Conservation (phyloP, 2,113 vertebrate genomes). For the Pagrus major region DNA sequence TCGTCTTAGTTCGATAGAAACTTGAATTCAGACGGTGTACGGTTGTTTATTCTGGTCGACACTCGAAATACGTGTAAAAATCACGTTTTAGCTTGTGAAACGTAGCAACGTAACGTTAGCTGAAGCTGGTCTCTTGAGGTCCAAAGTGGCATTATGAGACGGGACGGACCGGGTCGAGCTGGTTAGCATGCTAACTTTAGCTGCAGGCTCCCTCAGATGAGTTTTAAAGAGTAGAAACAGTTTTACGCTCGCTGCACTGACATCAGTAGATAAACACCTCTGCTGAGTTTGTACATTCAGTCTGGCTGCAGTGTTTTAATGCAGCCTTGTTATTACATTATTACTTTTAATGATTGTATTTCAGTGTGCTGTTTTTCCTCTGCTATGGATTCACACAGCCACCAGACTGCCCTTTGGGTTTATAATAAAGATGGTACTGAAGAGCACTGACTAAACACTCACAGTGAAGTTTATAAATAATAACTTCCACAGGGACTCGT, state of each 20-base stretch:
- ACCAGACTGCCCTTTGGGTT: constrained; percentile 29
- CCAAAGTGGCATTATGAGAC: too few relatives aligned
- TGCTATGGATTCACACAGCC: constrained; percentile 28
- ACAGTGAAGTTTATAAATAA: constrained; percentile 26
- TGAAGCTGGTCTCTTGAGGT: too few relatives aligned
- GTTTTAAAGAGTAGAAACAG: neutral
- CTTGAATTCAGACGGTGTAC: too few relatives aligned
- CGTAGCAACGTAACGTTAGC: too few relatives aligned
- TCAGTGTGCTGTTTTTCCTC: neutral
- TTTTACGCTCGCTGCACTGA: neutral
- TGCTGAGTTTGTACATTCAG: neutral
- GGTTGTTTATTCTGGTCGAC: too few relatives aligned
- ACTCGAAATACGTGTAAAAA: too few relatives aligned
- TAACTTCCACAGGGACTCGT: constrained; percentile 33
- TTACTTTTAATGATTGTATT: constrained; percentile 39
- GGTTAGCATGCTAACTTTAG: too few relatives aligned
- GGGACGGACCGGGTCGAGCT: too few relatives aligned
- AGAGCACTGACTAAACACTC: constrained; percentile 5
- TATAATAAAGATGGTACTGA: constrained; percentile 25
- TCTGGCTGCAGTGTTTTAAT: constrained; percentile 24
- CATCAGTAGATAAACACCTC: neutral
- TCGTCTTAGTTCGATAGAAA: too few relatives aligned
- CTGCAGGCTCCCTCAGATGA: neutral
- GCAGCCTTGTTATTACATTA: constrained; percentile 3
- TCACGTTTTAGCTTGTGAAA: too few relatives aligned